These are phyloP conservation scores for Apis dorsata DNA, from an alignment of 1,140 invertebrate genomes.

Conservation along the genomic window DNA sequence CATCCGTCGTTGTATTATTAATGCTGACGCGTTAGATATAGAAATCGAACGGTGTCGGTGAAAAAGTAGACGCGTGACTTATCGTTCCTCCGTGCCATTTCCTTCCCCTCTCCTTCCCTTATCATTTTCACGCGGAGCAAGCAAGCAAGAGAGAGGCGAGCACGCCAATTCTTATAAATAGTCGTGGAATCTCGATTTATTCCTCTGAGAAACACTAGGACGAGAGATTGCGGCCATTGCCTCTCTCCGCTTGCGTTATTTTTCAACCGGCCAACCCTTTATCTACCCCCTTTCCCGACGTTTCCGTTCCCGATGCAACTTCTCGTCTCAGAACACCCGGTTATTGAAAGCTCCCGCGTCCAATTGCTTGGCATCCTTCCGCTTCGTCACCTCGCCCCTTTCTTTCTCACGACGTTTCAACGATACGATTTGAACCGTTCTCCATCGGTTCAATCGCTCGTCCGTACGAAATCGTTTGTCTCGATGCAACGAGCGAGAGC, in stretches of 20 bases:
- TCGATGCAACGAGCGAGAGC: constrained; percentile 5
- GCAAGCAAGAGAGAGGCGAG: background rate
- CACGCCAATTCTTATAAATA: constrained; percentile 18
- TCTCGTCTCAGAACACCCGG: background rate
- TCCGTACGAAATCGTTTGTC: constrained; percentile 1
- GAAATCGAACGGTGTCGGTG: background rate
- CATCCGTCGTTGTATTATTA: too few relatives aligned
- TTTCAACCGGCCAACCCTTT: constrained; percentile 24
- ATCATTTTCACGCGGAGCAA: background rate
- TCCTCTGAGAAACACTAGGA: background rate
- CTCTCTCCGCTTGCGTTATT: background rate
- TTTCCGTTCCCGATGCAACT: constrained; percentile 40
- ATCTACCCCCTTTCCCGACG: constrained; percentile 7
- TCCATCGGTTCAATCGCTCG: constrained; percentile 1
- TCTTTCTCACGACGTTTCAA: background rate
- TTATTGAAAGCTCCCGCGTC: constrained; percentile 14
- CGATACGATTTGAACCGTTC: constrained; percentile 25
- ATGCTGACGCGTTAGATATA: background rate
- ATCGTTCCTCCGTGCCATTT: background rate
- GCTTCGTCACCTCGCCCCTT: constrained; percentile 8
- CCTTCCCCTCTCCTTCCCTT: background rate
- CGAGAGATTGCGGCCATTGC: background rate
- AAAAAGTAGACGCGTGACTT: constrained; percentile 26
- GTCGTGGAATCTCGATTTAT: constrained; percentile 10
- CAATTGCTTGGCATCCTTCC: constrained; percentile 23